These are phyloP conservation scores for Muntiacus reevesi DNA, from an alignment of 2,113 vertebrate species.

Conservation along the genomic window DNA sequence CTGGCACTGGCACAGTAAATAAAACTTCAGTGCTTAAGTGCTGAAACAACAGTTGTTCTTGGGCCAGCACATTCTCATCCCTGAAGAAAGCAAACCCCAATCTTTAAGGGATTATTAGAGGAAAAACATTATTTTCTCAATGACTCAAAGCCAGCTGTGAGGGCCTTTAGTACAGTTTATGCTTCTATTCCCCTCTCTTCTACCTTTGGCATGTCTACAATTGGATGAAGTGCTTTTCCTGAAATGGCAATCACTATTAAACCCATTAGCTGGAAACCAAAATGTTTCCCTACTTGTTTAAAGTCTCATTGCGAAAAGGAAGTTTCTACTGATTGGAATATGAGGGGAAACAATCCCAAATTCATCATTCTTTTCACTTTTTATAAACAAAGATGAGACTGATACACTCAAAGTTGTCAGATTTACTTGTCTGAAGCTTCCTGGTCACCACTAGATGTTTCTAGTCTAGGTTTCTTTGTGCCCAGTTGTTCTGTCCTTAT, in stretches of 20 bases:
- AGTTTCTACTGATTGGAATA: constrained; percentile 68
- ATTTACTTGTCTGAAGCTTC: constrained; percentile 4
- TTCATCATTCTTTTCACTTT: constrained; percentile 48
- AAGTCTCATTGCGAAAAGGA: constrained; percentile 64
- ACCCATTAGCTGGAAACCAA: constrained; percentile 71
- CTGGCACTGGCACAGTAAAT: constrained; percentile 8
- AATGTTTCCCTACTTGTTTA: constrained; percentile 72
- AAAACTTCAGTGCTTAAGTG: background rate
- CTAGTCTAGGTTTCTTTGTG: background rate
- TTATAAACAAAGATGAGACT: constrained; percentile 45
- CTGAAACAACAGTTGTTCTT: constrained; percentile 17
- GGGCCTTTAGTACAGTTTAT: background rate
- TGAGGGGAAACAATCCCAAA: constrained; percentile 51
- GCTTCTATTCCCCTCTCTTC: background rate
- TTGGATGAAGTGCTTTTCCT: constrained; percentile 69
- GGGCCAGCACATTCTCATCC: constrained; percentile 37
- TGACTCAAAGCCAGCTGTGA: constrained; percentile 42
- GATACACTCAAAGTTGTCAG: background rate
- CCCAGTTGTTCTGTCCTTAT: background rate
- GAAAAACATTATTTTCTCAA: constrained; percentile 39
- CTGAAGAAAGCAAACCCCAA: background rate
- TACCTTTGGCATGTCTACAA: constrained; percentile 55
- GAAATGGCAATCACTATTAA: constrained; percentile 62
- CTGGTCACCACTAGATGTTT: background rate
- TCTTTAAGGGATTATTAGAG: constrained; percentile 30